phyloP scores from a whole-genome alignment of 2,888 invertebrate species.

The Noctuana brunneofusca region DNA sequence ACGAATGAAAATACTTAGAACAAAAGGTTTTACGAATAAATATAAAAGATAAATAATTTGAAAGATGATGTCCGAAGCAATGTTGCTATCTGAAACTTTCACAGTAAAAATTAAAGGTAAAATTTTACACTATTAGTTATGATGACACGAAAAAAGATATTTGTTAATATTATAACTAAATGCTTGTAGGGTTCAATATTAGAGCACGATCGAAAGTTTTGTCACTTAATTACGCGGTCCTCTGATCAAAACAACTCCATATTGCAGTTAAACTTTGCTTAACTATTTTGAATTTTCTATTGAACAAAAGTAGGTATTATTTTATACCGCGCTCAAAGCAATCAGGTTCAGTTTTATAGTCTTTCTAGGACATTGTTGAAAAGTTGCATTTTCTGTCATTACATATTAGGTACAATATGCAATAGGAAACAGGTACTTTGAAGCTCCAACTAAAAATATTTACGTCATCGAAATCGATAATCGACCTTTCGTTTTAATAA shows the following conservation, averaged over 20 bases:
- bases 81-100: not conserved
- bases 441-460: not conserved
- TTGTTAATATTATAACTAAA: constrained; percentile 41
- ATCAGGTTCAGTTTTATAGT: not conserved
- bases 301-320: constrained; percentile 5
- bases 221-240: constrained; percentile 53
- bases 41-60: not conserved
- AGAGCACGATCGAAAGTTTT: constrained; percentile 58
- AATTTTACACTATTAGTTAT: not conserved
- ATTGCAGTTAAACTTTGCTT: not conserved
- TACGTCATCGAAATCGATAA: constrained; percentile 6
- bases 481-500: constrained; percentile 16
- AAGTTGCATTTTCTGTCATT: not conserved
- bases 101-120: not conserved
- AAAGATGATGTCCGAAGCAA: not conserved
- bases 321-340: constrained; percentile 9
- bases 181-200: constrained; percentile 62
- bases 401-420: not conserved
- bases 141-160: not conserved
- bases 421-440: not conserved
- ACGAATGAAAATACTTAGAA: not conserved
- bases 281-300: constrained; percentile 37
- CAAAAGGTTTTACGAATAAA: not conserved
- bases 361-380: not conserved
- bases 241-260: constrained; percentile 37